Percentiles rank a stretch among this genome's conserved stretches.
These are phyloP conservation scores for Tokudaia muenninki DNA, from an alignment of 2,797 vertebrate species.

Conservation along the genomic window DNA sequence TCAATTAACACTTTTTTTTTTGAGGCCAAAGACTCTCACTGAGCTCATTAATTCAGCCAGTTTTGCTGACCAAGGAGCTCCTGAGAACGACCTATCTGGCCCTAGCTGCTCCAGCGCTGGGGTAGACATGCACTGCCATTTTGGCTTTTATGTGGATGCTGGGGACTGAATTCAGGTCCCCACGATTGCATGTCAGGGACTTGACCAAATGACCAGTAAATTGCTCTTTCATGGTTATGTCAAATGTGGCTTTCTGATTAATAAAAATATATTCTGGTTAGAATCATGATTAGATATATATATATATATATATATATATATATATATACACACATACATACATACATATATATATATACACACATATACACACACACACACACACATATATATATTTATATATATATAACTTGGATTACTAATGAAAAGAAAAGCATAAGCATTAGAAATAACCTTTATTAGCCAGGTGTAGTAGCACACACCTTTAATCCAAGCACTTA, in stretches of 20 bases:
- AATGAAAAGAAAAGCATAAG: background rate
- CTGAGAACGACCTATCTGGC: background rate
- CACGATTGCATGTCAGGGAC: background rate
- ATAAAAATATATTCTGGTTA: slow-evolving; percentile 44
- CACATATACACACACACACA: background rate
- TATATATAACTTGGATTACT: background rate
- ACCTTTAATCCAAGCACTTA: background rate
- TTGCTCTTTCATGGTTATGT: slow-evolving; percentile 42
- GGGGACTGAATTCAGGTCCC: background rate
- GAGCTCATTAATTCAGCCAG: background rate
- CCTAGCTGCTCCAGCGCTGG: background rate
- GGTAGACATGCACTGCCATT: background rate
- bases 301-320: no score
- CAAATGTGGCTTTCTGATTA: slow-evolving; percentile 13
- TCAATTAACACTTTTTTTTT: background rate
- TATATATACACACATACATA: no score
- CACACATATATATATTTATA: background rate
- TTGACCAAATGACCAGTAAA: background rate
- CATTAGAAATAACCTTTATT: background rate
- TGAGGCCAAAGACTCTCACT: background rate
- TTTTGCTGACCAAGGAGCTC: background rate
- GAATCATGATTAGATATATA: background rate
- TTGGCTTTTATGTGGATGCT: background rate
- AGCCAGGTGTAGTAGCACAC: background rate
- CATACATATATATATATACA: background rate